Evolutionary conservation across 2,113 vertebrate genomes (phyloP).

Genomic region (Pollimyrus isidori): DNA sequence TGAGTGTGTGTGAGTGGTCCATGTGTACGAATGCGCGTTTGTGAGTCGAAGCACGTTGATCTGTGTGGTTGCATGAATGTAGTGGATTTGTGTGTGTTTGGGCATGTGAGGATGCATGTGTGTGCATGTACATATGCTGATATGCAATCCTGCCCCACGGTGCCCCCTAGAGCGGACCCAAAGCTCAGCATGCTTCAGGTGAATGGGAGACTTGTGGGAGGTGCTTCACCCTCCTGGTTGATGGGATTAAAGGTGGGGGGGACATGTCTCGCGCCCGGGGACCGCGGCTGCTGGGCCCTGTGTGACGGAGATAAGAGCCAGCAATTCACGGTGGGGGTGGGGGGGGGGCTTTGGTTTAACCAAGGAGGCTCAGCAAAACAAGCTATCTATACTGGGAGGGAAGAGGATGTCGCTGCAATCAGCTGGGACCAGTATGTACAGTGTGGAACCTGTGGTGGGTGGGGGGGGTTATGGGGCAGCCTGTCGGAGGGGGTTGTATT

Average conservation of each 20-base stretch:
- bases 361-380: slow-evolving; percentile 13
- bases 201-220: not conserved
- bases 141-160: not conserved
- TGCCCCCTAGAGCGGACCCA: not conserved
- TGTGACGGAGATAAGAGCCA: slow-evolving; percentile 30
- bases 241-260: slow-evolving; percentile 31
- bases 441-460: not conserved
- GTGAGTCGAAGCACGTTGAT: not conserved
- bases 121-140: not conserved
- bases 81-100: not conserved
- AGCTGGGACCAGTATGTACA: not conserved
- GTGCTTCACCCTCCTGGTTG: slow-evolving; percentile 15
- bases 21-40: not conserved
- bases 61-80: not conserved
- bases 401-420: slow-evolving; percentile 15
- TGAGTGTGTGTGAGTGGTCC: not conserved
- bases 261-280: not conserved
- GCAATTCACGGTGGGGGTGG: slow-evolving; percentile 10
- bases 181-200: not conserved
- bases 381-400: slow-evolving; percentile 1
- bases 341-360: not conserved
- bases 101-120: not conserved
- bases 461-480: not conserved
- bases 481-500: not conserved
- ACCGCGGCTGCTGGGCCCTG: slow-evolving; percentile 26